Evolutionary conservation across 2,888 invertebrate species (phyloP).

Genomic region (Galeruca laticollis): DNA sequence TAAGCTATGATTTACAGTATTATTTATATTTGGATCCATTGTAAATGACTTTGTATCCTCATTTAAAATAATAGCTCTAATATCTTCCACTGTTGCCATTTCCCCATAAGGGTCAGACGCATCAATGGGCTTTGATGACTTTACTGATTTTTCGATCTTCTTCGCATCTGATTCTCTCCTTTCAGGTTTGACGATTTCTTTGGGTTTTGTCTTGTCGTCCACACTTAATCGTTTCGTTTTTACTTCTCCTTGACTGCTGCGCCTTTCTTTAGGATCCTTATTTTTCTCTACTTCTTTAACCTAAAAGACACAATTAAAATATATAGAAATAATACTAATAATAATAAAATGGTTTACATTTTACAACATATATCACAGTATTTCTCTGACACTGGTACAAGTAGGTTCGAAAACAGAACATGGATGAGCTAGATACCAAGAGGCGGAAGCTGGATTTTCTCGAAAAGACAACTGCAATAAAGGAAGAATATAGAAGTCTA

Average conservation of each 20-base stretch:
- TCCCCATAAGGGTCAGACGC: constrained; percentile 30
- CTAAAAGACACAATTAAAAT: constrained; percentile 26
- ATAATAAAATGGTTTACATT: too few relatives aligned
- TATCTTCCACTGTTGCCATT: constrained; percentile 57
- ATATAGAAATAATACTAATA: too few relatives aligned
- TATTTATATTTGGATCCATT: constrained; percentile 41
- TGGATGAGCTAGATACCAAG: too few relatives aligned
- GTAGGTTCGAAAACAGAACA: too few relatives aligned
- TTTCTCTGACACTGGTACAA: too few relatives aligned
- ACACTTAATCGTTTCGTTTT: constrained; percentile 53
- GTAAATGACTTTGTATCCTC: constrained; percentile 61
- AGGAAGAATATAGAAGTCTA: too few relatives aligned
- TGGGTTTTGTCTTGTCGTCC: constrained; percentile 47
- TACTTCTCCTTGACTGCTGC: constrained; percentile 45
- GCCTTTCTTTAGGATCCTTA: constrained; percentile 43
- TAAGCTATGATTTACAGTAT: constrained; percentile 40
- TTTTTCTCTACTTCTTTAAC: constrained; percentile 43
- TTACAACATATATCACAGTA: too few relatives aligned
- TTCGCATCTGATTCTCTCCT: constrained; percentile 29
- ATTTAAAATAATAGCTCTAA: constrained; percentile 61
- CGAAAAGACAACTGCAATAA: too few relatives aligned
- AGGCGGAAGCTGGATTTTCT: too few relatives aligned
- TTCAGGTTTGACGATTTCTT: constrained; percentile 32
- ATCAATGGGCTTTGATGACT: constrained; percentile 2
- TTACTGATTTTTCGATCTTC: constrained; percentile 19